Conservation (phyloP, 2,888 invertebrate genomes). For the Tanytarsus gracilentus region DNA sequence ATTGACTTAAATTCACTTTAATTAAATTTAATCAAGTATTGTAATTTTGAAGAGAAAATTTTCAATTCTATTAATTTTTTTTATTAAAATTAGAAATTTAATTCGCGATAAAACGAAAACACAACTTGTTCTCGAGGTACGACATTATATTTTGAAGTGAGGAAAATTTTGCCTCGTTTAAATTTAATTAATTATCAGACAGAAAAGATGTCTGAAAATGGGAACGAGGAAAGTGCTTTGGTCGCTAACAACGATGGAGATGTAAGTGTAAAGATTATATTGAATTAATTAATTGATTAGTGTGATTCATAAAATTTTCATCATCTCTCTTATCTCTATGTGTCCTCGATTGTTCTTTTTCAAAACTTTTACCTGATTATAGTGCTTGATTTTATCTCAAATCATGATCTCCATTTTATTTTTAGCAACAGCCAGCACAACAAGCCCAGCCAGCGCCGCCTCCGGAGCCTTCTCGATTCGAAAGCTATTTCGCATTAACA, state of each 20-base stretch:
- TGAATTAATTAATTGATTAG: not conserved
- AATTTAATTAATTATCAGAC: not conserved
- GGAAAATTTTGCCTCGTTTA: not conserved
- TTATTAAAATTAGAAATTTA: not conserved
- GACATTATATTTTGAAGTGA: too few relatives aligned
- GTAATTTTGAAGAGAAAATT: not conserved
- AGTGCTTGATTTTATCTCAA: too few relatives aligned
- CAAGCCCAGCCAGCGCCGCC: conserved; percentile 44
- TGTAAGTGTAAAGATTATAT: not conserved
- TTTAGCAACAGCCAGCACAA: conserved; percentile 32
- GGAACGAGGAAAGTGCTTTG: not conserved
- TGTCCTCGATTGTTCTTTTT: too few relatives aligned
- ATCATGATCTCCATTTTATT: not conserved
- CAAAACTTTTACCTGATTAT: too few relatives aligned
- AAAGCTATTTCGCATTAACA: conserved; percentile 71
- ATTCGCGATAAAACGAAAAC: too few relatives aligned
- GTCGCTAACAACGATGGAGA: not conserved
- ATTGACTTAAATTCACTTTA: too few relatives aligned
- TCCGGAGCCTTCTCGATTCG: conserved; percentile 55
- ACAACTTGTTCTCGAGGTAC: too few relatives aligned
- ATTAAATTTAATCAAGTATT: conserved; percentile 2
- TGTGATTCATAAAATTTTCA: not conserved
- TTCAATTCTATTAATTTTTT: not conserved
- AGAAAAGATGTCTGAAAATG: not conserved
- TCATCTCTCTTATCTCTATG: too few relatives aligned